These are phyloP conservation scores for Rynchops niger DNA, from an alignment of 2,113 vertebrate species.

Conservation along the genomic window DNA sequence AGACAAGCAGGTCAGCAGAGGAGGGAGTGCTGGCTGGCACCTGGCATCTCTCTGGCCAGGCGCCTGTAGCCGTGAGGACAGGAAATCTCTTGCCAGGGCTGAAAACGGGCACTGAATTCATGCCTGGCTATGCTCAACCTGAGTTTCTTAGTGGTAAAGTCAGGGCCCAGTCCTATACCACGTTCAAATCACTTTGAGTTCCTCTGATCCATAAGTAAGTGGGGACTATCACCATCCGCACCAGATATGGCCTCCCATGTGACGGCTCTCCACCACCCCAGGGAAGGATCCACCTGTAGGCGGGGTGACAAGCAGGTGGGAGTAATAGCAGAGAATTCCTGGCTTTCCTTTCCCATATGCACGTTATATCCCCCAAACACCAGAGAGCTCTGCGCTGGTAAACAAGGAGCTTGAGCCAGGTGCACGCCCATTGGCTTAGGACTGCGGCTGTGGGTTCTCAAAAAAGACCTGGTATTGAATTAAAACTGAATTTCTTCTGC, in stretches of 20 bases:
- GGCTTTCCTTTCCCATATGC: neutral
- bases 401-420: neutral
- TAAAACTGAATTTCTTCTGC: neutral
- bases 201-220: neutral
- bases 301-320: neutral
- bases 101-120: neutral
- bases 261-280: neutral
- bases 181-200: neutral
- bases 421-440: neutral
- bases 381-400: neutral
- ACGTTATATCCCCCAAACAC: neutral
- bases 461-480: neutral
- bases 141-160: neutral
- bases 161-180: neutral
- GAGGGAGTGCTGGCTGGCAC: neutral
- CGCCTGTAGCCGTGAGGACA: accelerated
- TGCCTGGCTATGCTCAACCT: accelerated
- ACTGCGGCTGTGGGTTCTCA: neutral
- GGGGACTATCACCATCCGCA: neutral
- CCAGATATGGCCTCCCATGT: accelerated
- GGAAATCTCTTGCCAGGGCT: neutral
- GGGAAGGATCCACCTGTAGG: neutral
- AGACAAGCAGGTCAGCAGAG: neutral
- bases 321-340: neutral
- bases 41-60: neutral